phyloP scores from a whole-genome alignment of 92 coral and sea anemone genomes.

The Epizoanthus scotinus region DNA sequence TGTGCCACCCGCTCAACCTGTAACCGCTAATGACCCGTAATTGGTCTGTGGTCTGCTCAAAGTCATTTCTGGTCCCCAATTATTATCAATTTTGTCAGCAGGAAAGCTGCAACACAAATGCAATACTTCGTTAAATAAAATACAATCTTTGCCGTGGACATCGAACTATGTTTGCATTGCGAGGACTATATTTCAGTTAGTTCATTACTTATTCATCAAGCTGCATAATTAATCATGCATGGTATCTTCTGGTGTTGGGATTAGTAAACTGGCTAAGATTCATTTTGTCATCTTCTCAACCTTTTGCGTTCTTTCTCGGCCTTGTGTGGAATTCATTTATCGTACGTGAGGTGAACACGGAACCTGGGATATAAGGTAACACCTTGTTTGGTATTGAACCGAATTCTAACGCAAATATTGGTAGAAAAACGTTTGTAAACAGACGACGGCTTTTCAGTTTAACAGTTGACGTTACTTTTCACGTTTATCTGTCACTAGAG shows the following conservation, averaged over 20 bases:
- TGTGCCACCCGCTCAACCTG: conserved; percentile 23
- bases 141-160: background rate
- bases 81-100: background rate
- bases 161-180: background rate
- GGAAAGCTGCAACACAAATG: background rate
- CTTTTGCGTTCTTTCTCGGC: no score
- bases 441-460: no score
- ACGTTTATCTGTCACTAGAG: no score
- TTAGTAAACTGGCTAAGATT: background rate
- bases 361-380: no score
- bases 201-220: conserved; percentile 19
- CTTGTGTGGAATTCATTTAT: no score
- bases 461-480: no score
- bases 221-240: conserved; percentile 11
- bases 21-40: background rate
- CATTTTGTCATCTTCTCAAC: background rate
- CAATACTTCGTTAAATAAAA: background rate
- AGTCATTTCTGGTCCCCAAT: background rate
- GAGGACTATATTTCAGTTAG: background rate
- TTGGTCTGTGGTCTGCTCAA: conserved; percentile 14
- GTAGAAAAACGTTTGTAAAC: no score
- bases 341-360: no score
- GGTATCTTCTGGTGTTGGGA: conserved; percentile 6
- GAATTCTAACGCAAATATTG: no score
- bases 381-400: no score